These are phyloP conservation scores for Heptranchias perlo DNA, from an alignment of 2,113 vertebrate genomes.

Conservation along the genomic window DNA sequence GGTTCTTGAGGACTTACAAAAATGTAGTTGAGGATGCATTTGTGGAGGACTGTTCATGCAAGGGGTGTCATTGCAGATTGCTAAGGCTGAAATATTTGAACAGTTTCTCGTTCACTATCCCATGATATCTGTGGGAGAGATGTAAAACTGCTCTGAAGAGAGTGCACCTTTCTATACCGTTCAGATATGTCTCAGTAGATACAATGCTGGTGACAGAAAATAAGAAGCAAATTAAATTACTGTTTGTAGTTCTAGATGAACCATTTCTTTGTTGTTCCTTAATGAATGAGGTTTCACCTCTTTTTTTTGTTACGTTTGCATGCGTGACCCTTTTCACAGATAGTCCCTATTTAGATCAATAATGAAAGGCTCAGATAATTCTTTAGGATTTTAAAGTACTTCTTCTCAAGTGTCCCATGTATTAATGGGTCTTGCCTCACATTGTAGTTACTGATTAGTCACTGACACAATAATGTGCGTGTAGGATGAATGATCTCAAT, in stretches of 20 bases:
- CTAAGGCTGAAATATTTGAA: background rate
- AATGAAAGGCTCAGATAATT: background rate
- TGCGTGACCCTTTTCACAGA: background rate
- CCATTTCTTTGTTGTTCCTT: background rate
- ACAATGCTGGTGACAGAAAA: background rate
- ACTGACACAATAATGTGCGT: background rate
- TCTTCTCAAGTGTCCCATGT: background rate
- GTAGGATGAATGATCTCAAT: background rate
- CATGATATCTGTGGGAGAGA: background rate
- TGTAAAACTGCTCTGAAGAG: background rate
- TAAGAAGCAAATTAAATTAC: background rate
- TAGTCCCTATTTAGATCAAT: background rate
- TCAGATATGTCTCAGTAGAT: background rate
- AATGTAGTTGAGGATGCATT: no score
- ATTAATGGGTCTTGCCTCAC: background rate
- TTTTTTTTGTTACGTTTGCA: background rate
- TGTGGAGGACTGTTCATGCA: no score
- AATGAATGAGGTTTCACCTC: background rate
- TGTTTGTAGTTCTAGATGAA: background rate
- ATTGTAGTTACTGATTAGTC: background rate
- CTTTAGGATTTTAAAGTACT: background rate
- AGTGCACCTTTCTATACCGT: background rate
- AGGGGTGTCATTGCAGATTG: background rate
- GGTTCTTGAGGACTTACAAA: no score
- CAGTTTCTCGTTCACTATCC: background rate